Conservation (phyloP, 2,797 vertebrate genomes). For the Labroides dimidiatus region DNA sequence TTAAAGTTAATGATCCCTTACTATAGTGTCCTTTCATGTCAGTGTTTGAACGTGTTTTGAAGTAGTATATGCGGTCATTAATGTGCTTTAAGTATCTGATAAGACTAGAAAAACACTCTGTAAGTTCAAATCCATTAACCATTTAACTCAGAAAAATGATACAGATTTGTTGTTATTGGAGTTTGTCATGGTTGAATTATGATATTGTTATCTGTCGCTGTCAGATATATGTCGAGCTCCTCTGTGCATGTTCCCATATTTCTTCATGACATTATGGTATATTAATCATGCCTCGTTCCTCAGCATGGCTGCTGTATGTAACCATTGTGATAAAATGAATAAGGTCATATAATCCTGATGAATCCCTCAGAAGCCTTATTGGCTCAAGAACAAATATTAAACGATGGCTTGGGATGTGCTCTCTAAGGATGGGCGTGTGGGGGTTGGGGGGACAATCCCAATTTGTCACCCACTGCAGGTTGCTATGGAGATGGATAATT, state of each 20-base stretch:
- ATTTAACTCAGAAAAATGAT: too few species aligned
- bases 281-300: slow-evolving; percentile 14
- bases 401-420: slow-evolving; percentile 36
- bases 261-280: not conserved
- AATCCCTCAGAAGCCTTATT: slow-evolving; percentile 44
- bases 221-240: not conserved
- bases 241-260: not conserved
- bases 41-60: too few species aligned
- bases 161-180: too few species aligned
- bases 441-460: slow-evolving; percentile 17
- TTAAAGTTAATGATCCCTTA: too few species aligned
- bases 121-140: too few species aligned
- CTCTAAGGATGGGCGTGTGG: slow-evolving; percentile 1
- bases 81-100: too few species aligned
- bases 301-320: slow-evolving; percentile 7
- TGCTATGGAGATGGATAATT: slow-evolving; percentile 72
- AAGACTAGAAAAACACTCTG: too few species aligned
- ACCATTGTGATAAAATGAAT: slow-evolving; percentile 14
- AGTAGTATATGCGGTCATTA: too few species aligned
- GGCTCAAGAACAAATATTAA: slow-evolving; percentile 58
- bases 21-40: too few species aligned
- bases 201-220: not conserved
- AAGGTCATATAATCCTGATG: slow-evolving; percentile 37
- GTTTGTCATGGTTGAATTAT: not conserved
- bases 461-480: slow-evolving; percentile 65